These are phyloP conservation scores for Macrobrachium nipponense DNA, from an alignment of 1,140 invertebrate species.

Conservation along the genomic window DNA sequence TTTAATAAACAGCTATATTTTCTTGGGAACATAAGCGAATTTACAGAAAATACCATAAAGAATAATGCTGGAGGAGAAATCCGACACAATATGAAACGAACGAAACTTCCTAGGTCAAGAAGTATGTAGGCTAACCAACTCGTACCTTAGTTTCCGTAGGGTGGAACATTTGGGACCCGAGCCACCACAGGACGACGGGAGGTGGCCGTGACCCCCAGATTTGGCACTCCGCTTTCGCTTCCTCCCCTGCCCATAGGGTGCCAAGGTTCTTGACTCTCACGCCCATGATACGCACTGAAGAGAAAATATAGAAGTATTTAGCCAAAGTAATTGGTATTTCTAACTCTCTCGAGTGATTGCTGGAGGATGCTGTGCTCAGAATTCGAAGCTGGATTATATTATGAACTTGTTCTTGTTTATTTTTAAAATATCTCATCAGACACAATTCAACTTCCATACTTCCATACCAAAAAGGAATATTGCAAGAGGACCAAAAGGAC, in stretches of 20 bases:
- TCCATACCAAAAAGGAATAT: not conserved
- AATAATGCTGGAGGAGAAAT: too few species aligned
- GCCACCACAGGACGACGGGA: constrained; percentile 48
- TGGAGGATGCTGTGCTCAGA: too few species aligned
- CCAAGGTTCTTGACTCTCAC: constrained; percentile 37
- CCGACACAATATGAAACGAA: too few species aligned
- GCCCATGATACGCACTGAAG: constrained; percentile 41
- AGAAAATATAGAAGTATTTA: not conserved
- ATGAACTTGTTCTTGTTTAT: too few species aligned
- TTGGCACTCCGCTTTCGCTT: constrained; percentile 28
- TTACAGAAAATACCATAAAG: too few species aligned
- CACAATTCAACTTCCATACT: not conserved
- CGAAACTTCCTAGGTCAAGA: too few species aligned
- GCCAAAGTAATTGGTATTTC: not conserved
- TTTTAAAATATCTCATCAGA: too few species aligned
- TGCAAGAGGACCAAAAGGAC: not conserved
- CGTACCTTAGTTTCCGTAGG: constrained; percentile 39
- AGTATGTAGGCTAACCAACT: too few species aligned
- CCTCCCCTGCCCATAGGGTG: constrained; percentile 30
- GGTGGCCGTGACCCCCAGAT: constrained; percentile 45
- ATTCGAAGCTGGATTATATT: too few species aligned
- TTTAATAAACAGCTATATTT: too few species aligned
- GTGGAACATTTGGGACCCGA: constrained; percentile 28
- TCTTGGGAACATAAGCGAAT: too few species aligned
- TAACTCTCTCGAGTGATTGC: not conserved